These are phyloP conservation scores for Toxotes jaculatrix DNA, from an alignment of 2,113 vertebrate genomes.

Conservation along the genomic window DNA sequence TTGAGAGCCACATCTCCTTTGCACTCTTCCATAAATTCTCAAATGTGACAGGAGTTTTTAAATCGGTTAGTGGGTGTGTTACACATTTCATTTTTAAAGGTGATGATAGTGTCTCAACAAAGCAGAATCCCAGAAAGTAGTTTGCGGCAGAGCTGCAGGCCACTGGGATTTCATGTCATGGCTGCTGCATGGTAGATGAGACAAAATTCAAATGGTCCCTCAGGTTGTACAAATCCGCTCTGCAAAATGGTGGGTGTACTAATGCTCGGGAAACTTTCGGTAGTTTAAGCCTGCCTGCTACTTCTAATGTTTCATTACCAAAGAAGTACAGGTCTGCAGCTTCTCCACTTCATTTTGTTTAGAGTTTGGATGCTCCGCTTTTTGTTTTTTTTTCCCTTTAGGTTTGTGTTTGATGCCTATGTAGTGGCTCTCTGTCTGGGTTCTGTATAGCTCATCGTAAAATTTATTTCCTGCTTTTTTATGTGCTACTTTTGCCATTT, in stretches of 20 bases:
- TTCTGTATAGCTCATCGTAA: too few species aligned
- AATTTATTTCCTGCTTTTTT: too few species aligned
- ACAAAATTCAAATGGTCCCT: constrained; percentile 43
- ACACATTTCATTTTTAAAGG: constrained; percentile 3
- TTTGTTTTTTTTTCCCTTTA: too few species aligned
- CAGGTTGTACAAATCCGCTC: constrained; percentile 40
- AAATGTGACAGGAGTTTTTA: neutral
- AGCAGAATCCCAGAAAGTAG: constrained; percentile 13
- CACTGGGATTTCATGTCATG: constrained; percentile 32
- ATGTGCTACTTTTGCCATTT: too few species aligned
- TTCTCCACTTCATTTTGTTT: neutral
- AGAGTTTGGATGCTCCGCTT: too few species aligned
- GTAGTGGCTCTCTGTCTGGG: too few species aligned
- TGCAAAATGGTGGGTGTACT: constrained; percentile 31
- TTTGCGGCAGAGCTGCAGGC: constrained; percentile 33
- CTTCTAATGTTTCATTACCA: neutral
- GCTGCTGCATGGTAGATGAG: constrained; percentile 49
- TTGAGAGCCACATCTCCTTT: neutral
- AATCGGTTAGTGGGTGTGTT: neutral
- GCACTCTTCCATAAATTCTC: neutral
- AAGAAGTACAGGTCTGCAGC: neutral
- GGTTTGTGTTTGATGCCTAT: too few species aligned
- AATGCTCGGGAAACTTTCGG: neutral
- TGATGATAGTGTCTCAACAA: constrained; percentile 33
- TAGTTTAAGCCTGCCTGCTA: neutral